phyloP scores from a whole-genome alignment of 1,140 invertebrate species.

The Himalopsyche phryganea region DNA sequence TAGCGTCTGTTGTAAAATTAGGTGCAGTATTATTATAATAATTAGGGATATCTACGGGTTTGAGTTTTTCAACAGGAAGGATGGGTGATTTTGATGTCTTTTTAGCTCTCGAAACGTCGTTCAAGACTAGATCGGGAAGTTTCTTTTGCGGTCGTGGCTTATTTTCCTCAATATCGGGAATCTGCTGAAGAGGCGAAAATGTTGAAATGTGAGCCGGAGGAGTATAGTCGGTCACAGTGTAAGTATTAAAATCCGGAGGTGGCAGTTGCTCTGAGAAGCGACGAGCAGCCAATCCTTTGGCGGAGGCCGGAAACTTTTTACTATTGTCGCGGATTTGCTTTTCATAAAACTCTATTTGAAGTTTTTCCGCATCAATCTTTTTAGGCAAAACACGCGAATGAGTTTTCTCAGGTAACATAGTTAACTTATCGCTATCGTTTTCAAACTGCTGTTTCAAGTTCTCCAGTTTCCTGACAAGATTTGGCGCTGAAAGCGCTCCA shows the following conservation, averaged over 20 bases:
- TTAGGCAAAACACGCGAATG: slow-evolving; percentile 4
- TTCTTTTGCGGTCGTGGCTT: slow-evolving; percentile 46
- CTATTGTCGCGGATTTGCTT: slow-evolving; percentile 46
- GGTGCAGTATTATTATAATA: neutral
- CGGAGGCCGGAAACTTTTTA: slow-evolving; percentile 35
- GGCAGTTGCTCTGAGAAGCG: slow-evolving; percentile 31
- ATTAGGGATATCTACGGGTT: neutral
- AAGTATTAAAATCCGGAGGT: slow-evolving; percentile 37
- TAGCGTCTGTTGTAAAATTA: neutral
- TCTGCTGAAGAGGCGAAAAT: slow-evolving; percentile 49
- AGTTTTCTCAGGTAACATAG: neutral
- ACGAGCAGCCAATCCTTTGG: slow-evolving; percentile 35
- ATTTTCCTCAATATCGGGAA: slow-evolving; percentile 50
- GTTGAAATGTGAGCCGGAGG: slow-evolving; percentile 41
- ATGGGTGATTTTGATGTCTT: slow-evolving; percentile 8
- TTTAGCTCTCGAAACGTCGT: slow-evolving; percentile 30
- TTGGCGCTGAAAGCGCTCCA: slow-evolving; percentile 45
- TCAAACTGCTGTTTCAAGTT: slow-evolving; percentile 35
- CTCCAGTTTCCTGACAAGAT: slow-evolving; percentile 45
- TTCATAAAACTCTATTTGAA: slow-evolving; percentile 53
- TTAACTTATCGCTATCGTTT: slow-evolving; percentile 13
- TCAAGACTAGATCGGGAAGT: slow-evolving; percentile 48
- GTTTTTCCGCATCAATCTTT: slow-evolving; percentile 45
- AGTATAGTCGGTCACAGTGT: slow-evolving; percentile 48
- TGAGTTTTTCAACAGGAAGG: slow-evolving; percentile 8